Conservation (phyloP, 2,113 vertebrate species). For the Cebidichthys violaceus region DNA sequence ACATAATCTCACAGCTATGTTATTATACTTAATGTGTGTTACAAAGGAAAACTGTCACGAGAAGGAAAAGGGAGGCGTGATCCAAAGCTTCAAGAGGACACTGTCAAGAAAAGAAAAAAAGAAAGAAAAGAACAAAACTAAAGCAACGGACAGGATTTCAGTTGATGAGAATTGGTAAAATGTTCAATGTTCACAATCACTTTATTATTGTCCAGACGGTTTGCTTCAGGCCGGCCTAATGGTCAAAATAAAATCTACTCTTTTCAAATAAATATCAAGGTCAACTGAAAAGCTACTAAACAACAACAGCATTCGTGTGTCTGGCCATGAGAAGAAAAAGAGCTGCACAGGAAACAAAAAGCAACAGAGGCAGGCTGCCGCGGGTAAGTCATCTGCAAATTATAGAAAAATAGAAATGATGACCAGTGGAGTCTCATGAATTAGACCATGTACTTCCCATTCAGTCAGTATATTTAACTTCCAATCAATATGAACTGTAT, state of each 20-base stretch:
- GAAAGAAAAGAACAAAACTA: constrained; percentile 87
- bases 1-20: not conserved
- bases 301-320: constrained; percentile 25
- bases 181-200: not conserved
- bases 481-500: not conserved
- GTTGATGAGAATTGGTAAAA: constrained; percentile 85
- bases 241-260: constrained; percentile 15
- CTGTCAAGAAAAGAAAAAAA: constrained; percentile 95
- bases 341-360: not conserved
- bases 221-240: not conserved
- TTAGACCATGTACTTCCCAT: not conserved
- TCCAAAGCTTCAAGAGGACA: constrained; percentile 93
- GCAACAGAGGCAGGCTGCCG: constrained; percentile 4
- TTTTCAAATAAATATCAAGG: constrained; percentile 54
- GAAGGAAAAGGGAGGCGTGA: constrained; percentile 91
- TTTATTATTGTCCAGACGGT: not conserved
- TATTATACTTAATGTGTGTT: not conserved
- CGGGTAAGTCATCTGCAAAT: constrained; percentile 31
- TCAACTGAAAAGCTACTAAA: constrained; percentile 55
- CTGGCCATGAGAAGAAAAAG: constrained; percentile 13
- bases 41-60: constrained; percentile 87
- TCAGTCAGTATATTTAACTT: not conserved
- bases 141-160: constrained; percentile 77
- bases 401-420: not conserved
- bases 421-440: not conserved